phyloP scores from a whole-genome alignment of 2,797 vertebrate species.

The Phrynocephalus vlangalii region DNA sequence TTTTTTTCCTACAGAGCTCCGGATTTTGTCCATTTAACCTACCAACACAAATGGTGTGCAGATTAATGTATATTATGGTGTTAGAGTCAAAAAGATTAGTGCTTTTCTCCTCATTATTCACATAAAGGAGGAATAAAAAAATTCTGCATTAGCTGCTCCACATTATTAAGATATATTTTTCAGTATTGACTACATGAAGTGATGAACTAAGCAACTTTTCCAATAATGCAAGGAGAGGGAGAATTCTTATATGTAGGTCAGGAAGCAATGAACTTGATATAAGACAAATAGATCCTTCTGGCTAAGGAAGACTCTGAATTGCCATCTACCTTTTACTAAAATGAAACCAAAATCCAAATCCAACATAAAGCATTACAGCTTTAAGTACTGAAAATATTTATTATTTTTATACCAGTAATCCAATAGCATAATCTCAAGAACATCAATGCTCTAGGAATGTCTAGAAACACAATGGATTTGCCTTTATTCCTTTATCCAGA shows the following conservation, averaged over 20 bases:
- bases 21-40: slow-evolving; percentile 38
- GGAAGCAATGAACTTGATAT: slow-evolving; percentile 74
- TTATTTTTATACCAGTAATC: slow-evolving; percentile 82
- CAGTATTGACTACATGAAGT: slow-evolving; percentile 62
- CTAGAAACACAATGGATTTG: slow-evolving; percentile 78
- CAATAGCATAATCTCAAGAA: slow-evolving; percentile 82
- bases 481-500: slow-evolving; percentile 78
- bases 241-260: slow-evolving; percentile 76
- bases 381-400: slow-evolving; percentile 83
- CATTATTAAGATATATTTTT: slow-evolving; percentile 67
- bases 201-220: slow-evolving; percentile 73
- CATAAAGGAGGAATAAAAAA: slow-evolving; percentile 34
- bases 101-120: slow-evolving; percentile 35
- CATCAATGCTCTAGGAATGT: slow-evolving; percentile 76
- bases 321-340: slow-evolving; percentile 80
- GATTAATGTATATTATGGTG: slow-evolving; percentile 25
- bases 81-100: slow-evolving; percentile 53
- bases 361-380: slow-evolving; percentile 80
- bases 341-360: slow-evolving; percentile 83
- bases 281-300: slow-evolving; percentile 64
- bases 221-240: slow-evolving; percentile 56
- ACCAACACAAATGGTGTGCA: slow-evolving; percentile 34
- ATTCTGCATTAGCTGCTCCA: slow-evolving; percentile 40
- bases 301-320: slow-evolving; percentile 75
- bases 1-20: neutral